Evolutionary conservation across 2,888 invertebrate genomes (phyloP).

Genomic region (Tiliacea citrago): DNA sequence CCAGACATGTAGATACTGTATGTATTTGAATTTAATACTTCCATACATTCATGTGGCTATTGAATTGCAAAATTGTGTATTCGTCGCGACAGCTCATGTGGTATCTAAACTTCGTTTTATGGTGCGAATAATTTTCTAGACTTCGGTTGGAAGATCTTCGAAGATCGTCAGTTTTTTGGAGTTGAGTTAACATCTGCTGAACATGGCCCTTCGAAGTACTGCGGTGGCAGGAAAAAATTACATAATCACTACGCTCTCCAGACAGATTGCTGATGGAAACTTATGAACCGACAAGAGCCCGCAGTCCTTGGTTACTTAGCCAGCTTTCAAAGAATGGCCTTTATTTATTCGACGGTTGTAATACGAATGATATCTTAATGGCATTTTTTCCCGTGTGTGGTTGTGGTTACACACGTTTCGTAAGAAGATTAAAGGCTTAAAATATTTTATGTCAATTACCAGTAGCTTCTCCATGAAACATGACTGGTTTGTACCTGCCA

Average conservation of each 20-base stretch:
- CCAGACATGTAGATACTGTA: constrained; percentile 38
- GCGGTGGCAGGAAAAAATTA: background rate
- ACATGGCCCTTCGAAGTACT: background rate
- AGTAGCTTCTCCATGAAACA: constrained; percentile 1
- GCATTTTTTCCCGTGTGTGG: too few species aligned
- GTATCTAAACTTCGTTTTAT: constrained; percentile 24
- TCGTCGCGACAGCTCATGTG: constrained; percentile 24
- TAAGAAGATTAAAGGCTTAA: constrained; percentile 1
- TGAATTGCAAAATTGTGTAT: constrained; percentile 42
- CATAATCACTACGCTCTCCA: background rate
- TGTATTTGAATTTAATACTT: constrained; percentile 52
- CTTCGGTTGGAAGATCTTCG: background rate
- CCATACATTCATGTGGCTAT: constrained; percentile 33
- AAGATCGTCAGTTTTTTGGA: background rate
- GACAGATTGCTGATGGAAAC: background rate
- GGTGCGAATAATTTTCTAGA: constrained; percentile 7
- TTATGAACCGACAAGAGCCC: background rate
- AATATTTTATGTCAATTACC: background rate
- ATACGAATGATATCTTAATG: background rate
- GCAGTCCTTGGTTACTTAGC: too few species aligned
- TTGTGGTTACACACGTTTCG: background rate
- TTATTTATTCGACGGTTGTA: background rate
- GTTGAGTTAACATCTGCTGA: background rate
- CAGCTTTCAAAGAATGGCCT: background rate
- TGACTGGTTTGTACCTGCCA: background rate